Base-by-base conservation (phyloP, 2,113 vertebrate species). In the Uria lomvia region DNA sequence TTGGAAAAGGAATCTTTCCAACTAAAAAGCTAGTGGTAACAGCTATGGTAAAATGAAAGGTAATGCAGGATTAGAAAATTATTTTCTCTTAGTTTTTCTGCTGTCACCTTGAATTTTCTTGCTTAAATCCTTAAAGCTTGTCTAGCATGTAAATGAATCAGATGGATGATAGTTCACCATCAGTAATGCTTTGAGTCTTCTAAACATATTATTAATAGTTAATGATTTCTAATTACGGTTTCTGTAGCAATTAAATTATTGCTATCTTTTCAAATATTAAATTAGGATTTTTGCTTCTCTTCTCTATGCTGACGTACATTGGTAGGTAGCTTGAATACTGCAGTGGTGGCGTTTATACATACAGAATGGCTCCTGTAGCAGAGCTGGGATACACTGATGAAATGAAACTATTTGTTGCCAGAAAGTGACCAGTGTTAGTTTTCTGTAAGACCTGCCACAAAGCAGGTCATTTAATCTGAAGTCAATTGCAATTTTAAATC, bases 91-190 rank as follows among this genome's bases (percentile, higher is more conserved):
- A 85, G 29, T 56, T 94, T 94, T 94, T 58, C 94, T 34, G 11
- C 91, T 98, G 94, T 97, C 97, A 96, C 89, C 87, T 97, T 97
- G 67, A 87, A 93, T 98, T 83, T 97, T 93, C 91, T 97, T 93
- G 86, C 50, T 45, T 90, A 97, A 97, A 93, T 75, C 92, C 94
- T 95, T 96, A 94, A 92, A 95, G 94, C 92, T 63, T 95, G 67
- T 49, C 87, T 92, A 8, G 42, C 81, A 95, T 95, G 45, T 76
- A 76, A 97, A 97, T 97, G 86, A 97, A 67, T 89, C 45, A 59
- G 89, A 84, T 95, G 85, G 95, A 79, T 93, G 92, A 93, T 42
- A 79, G 96, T 84, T 89, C 83, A 91, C 90, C 86, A 83, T 87
- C 55, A 96, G 73, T 84, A 88, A 86, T 91, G 67, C 93, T 84